A percentile compares a stretch with the other conserved stretches of the same genome.
phyloP scores from a whole-genome alignment of 2,113 vertebrate species.

The Sus scrofa region DNA sequence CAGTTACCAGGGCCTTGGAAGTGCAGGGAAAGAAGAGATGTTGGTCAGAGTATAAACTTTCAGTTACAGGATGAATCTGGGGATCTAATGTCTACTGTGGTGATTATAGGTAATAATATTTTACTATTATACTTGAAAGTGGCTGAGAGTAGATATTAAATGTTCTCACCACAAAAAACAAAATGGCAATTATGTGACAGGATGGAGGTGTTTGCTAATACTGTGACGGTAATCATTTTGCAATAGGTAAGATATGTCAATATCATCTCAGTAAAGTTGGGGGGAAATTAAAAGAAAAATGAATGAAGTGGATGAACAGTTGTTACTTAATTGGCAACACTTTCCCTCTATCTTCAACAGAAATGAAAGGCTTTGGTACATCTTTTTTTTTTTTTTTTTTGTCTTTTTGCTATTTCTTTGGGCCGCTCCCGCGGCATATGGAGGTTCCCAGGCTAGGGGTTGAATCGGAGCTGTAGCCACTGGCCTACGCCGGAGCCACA shows the following conservation, averaged over 20 bases:
- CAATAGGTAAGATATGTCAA: neutral
- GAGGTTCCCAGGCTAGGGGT: too few relatives aligned
- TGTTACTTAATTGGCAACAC: neutral
- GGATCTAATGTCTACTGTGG: neutral
- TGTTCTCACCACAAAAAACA: neutral
- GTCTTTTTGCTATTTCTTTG: too few relatives aligned
- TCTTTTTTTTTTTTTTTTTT: neutral
- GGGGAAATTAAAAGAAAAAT: neutral
- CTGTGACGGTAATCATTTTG: neutral
- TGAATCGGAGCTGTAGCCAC: too few relatives aligned
- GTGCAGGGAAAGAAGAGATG: neutral
- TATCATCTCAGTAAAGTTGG: neutral
- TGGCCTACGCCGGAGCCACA: too few relatives aligned
- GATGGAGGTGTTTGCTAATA: neutral
- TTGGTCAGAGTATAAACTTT: neutral
- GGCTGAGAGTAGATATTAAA: neutral
- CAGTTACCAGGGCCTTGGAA: neutral
- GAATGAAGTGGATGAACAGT: neutral
- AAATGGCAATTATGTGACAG: neutral
- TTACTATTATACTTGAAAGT: neutral
- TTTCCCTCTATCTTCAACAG: neutral
- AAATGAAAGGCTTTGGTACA: neutral
- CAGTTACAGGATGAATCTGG: neutral
- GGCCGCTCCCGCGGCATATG: too few relatives aligned
- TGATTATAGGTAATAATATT: neutral